Percentiles rank a stretch among this genome's conserved stretches.
phyloP scores from a whole-genome alignment of 53 echinoderm and acorn worm genomes.

The Arbacia lixula region DNA sequence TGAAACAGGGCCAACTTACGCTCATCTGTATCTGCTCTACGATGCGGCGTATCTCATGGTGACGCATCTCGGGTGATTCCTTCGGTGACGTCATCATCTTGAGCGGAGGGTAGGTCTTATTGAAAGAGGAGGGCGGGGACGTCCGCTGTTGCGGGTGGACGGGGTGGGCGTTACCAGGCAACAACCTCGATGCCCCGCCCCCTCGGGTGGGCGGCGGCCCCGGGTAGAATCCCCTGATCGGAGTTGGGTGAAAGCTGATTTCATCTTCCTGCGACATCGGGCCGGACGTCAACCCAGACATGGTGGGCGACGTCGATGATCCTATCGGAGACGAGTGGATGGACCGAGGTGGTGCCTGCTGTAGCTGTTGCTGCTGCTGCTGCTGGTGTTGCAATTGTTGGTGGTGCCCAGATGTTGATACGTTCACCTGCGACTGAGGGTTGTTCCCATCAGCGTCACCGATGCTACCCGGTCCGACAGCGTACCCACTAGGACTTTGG shows the following conservation, averaged over 20 bases:
- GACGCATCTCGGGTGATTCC: constrained; percentile 38
- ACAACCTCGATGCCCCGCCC: not conserved
- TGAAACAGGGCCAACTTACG: constrained; percentile 17
- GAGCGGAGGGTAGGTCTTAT: not conserved
- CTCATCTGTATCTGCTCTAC: constrained; percentile 49
- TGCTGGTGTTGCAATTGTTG: not conserved
- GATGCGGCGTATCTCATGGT: constrained; percentile 45
- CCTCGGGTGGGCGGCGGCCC: not conserved
- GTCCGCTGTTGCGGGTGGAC: constrained; percentile 37
- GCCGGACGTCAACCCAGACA: not conserved
- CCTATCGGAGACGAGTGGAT: not conserved
- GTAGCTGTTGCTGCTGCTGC: not conserved
- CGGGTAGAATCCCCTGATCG: constrained; percentile 38
- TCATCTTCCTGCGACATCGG: constrained; percentile 31
- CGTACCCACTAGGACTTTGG: not conserved
- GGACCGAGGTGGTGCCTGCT: not conserved
- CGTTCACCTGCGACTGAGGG: no score
- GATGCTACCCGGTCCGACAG: not conserved
- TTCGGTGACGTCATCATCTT: constrained; percentile 31
- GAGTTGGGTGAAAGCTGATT: constrained; percentile 29
- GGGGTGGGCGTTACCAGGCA: not conserved
- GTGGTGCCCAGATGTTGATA: no score
- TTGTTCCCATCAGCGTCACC: not conserved
- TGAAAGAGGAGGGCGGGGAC: constrained; percentile 23
- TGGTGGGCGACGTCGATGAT: not conserved